Conservation (phyloP, 2,888 invertebrate genomes). For the Microctonus aethiopoides region DNA sequence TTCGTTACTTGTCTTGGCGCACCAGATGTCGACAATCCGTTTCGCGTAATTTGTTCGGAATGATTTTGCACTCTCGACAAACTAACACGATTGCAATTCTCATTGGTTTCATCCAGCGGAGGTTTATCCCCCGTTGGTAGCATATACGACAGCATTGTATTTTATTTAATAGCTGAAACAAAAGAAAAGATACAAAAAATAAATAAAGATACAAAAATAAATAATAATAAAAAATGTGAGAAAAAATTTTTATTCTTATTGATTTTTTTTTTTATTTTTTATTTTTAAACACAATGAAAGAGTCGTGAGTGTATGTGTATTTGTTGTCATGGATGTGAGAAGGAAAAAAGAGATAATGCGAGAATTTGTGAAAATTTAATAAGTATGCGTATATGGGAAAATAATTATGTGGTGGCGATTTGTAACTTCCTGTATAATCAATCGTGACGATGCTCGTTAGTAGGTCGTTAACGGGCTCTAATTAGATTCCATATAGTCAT, state of each 20-base stretch:
- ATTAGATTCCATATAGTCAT: not conserved
- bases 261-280: not conserved
- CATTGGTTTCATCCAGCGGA: slow-evolving; percentile 69
- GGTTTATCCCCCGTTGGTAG: slow-evolving; percentile 81
- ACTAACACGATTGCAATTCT: slow-evolving; percentile 40
- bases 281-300: not conserved
- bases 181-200: slow-evolving; percentile 22
- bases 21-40: slow-evolving; percentile 22
- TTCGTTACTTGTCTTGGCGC: slow-evolving; percentile 10
- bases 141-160: slow-evolving; percentile 81
- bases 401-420: not conserved
- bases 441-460: slow-evolving; percentile 10
- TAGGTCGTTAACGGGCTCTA: slow-evolving; percentile 11
- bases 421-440: slow-evolving; percentile 10
- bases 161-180: slow-evolving; percentile 41
- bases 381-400: not conserved
- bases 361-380: slow-evolving; percentile 1
- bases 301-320: too few relatives aligned
- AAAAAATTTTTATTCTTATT: not conserved
- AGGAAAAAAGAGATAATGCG: not conserved
- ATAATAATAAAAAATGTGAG: not conserved
- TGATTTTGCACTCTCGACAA: slow-evolving; percentile 39
- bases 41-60: slow-evolving; percentile 42
- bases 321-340: not conserved
- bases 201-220: slow-evolving; percentile 24